Conservation (phyloP, 92 coral and sea anemone genomes). For the Parazoanthus swiftii region DNA sequence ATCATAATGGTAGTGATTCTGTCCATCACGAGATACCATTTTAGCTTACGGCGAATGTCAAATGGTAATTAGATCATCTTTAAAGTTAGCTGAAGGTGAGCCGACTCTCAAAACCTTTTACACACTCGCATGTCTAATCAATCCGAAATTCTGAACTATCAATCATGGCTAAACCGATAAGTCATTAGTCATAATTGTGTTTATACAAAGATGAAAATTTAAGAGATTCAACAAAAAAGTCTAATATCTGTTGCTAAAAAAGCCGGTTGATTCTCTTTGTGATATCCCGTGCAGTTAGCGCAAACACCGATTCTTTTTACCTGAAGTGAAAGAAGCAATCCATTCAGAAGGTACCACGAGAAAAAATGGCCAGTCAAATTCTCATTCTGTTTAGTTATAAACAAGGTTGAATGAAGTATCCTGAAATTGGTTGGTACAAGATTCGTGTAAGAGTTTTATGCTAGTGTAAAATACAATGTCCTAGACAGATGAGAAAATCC, state of each 20-base stretch:
- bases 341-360: slow-evolving; percentile 44
- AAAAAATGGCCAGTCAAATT: slow-evolving; percentile 28
- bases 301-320: slow-evolving; percentile 44
- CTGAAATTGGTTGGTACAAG: slow-evolving; percentile 40
- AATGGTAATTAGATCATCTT: too few species aligned
- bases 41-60: too few species aligned
- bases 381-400: slow-evolving; percentile 23
- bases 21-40: too few species aligned
- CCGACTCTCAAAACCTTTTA: not conserved
- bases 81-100: not conserved
- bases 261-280: not conserved
- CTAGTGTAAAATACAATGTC: not conserved
- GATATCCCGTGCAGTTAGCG: slow-evolving; percentile 36
- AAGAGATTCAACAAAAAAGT: not conserved
- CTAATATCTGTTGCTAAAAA: not conserved
- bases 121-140: not conserved
- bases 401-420: slow-evolving; percentile 38
- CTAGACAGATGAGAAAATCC: slow-evolving; percentile 21
- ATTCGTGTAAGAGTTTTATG: slow-evolving; percentile 18
- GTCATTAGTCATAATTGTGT: not conserved
- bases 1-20: too few species aligned
- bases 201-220: not conserved
- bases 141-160: not conserved
- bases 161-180: not conserved
- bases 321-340: slow-evolving; percentile 41